phyloP scores from a whole-genome alignment of 2,888 invertebrate species.

The Coenonympha glycerion region DNA sequence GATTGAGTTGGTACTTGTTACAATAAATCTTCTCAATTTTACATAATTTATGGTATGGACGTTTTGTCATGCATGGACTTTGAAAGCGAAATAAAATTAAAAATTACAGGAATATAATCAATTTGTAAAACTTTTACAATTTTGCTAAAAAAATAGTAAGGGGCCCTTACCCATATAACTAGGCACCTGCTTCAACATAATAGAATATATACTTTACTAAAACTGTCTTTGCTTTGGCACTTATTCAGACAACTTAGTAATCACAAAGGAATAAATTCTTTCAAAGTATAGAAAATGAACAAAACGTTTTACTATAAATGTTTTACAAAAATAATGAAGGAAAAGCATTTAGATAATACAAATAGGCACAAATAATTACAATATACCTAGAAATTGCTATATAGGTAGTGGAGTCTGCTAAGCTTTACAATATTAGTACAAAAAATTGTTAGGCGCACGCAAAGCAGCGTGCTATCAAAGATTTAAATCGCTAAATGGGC shows the following conservation, averaged over 20 bases:
- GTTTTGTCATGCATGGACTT: not conserved
- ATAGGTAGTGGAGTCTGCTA: not conserved
- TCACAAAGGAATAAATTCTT: too few species aligned
- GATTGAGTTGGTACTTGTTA: too few species aligned
- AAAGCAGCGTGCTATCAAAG: not conserved
- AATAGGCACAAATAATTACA: not conserved
- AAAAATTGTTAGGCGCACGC: not conserved
- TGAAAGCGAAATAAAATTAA: not conserved
- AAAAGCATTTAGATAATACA: too few species aligned
- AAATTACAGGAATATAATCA: not conserved
- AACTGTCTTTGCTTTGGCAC: too few species aligned
- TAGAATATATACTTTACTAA: not conserved
- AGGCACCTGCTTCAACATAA: conserved; percentile 11
- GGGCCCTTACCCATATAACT: conserved; percentile 21
- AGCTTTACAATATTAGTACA: not conserved
- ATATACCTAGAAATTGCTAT: conserved; percentile 1
- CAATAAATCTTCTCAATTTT: not conserved
- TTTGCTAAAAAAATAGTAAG: conserved; percentile 8
- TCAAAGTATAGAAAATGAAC: not conserved
- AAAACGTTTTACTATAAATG: not conserved
- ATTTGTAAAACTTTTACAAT: not conserved
- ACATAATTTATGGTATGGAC: not conserved
- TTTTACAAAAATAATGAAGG: not conserved
- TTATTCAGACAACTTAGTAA: too few species aligned
- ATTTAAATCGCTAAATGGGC: not conserved